A percentile compares a stretch with the other conserved stretches of the same genome.
phyloP scores from a whole-genome alignment of 2,113 vertebrate species.

The Junco hyemalis region DNA sequence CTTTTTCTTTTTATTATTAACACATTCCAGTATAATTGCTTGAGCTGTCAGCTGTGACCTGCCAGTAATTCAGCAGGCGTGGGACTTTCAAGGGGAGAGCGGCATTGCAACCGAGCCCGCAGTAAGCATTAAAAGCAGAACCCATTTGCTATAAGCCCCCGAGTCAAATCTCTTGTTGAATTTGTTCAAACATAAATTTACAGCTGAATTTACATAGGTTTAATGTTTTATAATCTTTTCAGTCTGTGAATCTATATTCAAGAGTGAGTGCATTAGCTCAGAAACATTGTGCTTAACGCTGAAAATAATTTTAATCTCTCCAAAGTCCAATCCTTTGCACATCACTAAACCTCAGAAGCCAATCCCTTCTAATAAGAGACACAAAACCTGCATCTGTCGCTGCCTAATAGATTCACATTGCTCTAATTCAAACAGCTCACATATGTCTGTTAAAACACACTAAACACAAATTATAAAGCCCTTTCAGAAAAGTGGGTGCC shows the following conservation, averaged over 20 bases:
- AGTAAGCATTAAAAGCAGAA: constrained; percentile 3
- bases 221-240: constrained; percentile 76
- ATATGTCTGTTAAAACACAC: constrained; percentile 24
- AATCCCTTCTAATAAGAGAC: constrained; percentile 64
- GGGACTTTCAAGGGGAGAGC: constrained; percentile 57
- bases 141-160: constrained; percentile 65
- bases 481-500: background rate
- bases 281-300: constrained; percentile 68
- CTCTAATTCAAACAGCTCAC: constrained; percentile 28
- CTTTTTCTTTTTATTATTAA: constrained; percentile 69
- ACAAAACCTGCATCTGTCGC: constrained; percentile 53
- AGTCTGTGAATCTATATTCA: constrained; percentile 73
- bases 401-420: constrained; percentile 46
- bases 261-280: constrained; percentile 55
- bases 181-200: constrained; percentile 75
- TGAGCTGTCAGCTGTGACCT: constrained; percentile 73
- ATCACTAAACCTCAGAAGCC: constrained; percentile 60
- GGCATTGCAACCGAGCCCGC: background rate
- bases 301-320: constrained; percentile 75
- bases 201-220: constrained; percentile 77
- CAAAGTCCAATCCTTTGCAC: constrained; percentile 69
- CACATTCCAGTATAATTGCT: constrained; percentile 67
- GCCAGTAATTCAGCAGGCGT: constrained; percentile 55
- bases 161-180: constrained; percentile 74
- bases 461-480: background rate